These are phyloP conservation scores for Rhorus exstirpatorius DNA, from an alignment of 2,888 invertebrate genomes.

Conservation along the genomic window DNA sequence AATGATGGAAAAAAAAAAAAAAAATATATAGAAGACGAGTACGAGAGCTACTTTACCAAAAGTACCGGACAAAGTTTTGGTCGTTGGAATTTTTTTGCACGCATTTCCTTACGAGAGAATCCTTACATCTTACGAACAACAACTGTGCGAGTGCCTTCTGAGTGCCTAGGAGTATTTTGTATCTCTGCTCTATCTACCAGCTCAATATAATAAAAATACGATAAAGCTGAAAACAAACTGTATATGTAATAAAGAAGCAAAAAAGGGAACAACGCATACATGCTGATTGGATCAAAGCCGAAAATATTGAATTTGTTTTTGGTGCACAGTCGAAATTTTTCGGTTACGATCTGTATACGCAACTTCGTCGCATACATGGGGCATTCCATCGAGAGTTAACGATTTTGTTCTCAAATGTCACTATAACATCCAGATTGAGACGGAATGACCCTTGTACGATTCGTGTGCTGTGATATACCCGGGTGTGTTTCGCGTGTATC, in stretches of 20 bases:
- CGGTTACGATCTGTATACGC: slow-evolving; percentile 29
- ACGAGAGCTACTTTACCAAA: slow-evolving; percentile 1
- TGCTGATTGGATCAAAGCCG: slow-evolving; percentile 33
- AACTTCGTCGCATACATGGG: slow-evolving; percentile 4
- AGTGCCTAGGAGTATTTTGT: neutral
- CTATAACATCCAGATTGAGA: neutral
- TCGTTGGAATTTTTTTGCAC: slow-evolving; percentile 1
- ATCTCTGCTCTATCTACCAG: neutral
- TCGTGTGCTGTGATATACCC: slow-evolving; percentile 4
- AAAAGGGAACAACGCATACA: slow-evolving; percentile 15
- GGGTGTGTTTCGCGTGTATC: slow-evolving; percentile 45
- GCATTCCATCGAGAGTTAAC: neutral
- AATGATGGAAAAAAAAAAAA: slow-evolving; percentile 3
- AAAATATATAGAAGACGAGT: neutral
- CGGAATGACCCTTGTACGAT: slow-evolving; percentile 10
- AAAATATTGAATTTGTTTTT: slow-evolving; percentile 55
- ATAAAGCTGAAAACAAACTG: slow-evolving; percentile 17
- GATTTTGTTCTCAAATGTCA: no score
- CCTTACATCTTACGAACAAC: neutral
- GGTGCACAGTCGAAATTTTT: slow-evolving; percentile 16
- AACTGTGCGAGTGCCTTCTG: neutral
- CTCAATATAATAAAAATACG: slow-evolving; percentile 11
- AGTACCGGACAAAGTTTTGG: neutral
- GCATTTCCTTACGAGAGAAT: no score
- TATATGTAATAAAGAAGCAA: slow-evolving; percentile 1